Percentiles rank a stretch among this genome's conserved stretches.
Evolutionary conservation across 2,888 invertebrate genomes (phyloP).

Genomic region (Physocephala rufipes): DNA sequence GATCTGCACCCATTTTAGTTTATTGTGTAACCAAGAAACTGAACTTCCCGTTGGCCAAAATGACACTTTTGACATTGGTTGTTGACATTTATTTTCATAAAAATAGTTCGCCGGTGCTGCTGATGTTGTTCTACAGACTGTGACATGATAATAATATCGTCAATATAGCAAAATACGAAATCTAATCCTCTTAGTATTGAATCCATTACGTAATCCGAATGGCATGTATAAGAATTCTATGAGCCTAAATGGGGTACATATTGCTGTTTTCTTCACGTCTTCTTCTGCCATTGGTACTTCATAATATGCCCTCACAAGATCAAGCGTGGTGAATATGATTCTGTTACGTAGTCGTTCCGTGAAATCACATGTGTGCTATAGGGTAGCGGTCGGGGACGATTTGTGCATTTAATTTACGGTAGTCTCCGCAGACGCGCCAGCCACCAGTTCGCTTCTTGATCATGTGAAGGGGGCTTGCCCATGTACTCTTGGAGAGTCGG

Average conservation of each 20-base stretch:
- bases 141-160: slow-evolving; percentile 14
- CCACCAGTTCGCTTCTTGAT: slow-evolving; percentile 13
- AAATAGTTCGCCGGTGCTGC: background rate
- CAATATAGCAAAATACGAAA: slow-evolving; percentile 2
- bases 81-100: background rate
- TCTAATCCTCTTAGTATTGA: background rate
- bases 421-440: slow-evolving; percentile 38
- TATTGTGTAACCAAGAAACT: slow-evolving; percentile 16
- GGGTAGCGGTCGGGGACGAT: slow-evolving; percentile 58
- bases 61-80: background rate
- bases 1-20: slow-evolving; percentile 1
- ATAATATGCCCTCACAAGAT: no score
- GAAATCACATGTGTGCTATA: slow-evolving; percentile 46
- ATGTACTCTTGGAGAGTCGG: slow-evolving; percentile 35
- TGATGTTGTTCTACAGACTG: background rate
- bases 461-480: slow-evolving; percentile 4
- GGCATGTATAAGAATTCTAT: no score
- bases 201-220: background rate
- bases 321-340: no score
- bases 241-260: no score
- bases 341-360: slow-evolving; percentile 36
- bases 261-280: no score
- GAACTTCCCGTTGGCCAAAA: background rate
- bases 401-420: slow-evolving; percentile 34
- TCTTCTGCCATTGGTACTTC: no score